Evolutionary conservation across 2,113 vertebrate species (phyloP), one percentile per base, ranked within the genome.

Genomic region (Brevimyrus niger): DNA sequence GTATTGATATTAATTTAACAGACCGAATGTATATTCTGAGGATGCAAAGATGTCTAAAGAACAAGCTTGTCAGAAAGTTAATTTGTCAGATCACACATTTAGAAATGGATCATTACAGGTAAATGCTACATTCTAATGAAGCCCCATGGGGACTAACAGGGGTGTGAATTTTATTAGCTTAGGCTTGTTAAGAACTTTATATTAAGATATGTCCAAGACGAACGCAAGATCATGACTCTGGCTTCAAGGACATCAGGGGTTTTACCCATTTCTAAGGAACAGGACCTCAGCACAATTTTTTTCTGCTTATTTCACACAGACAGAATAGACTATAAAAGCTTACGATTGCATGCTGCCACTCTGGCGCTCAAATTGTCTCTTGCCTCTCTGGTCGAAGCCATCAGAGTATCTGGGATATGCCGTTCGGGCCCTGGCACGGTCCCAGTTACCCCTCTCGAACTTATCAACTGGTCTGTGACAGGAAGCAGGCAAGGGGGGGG

Each of bases 291-390:
- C 31, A 73, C 27, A 13, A 73, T 17, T 51, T 17, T 55, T 55
- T 21, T 55, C 53, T 55, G 53, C 53, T 55, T 55, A 55, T 55
- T 55, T 55, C 53, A 87, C 7, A 17, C 4, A 42, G n/a, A 65
- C 50, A 87, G 48, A 38, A 47, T 21, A 47, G 42, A 42, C 27
- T 3, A 46, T 19, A 80, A 73, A 76, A 17, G 21, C 88, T 96
- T 94, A 97, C 97, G 0, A 94, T 95, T 96, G 92, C 85, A 95
- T 94, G 91, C 89, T 97, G 27, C 93, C 95, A 89, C 94, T 96
- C 42, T 96, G 96, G 69, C 96, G 94, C 91, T 98, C 97, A 92
- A 95, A 97, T 83, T 97, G 97, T 53, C 92, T 87, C 91, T 96
- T 99, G 89, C 96, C 96, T 93, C 97, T 96, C 46, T 90, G 94